Percentiles rank a stretch among this genome's conserved stretches.
phyloP scores from a whole-genome alignment of 2,797 vertebrate species.

The Chloroceryle amazona region DNA sequence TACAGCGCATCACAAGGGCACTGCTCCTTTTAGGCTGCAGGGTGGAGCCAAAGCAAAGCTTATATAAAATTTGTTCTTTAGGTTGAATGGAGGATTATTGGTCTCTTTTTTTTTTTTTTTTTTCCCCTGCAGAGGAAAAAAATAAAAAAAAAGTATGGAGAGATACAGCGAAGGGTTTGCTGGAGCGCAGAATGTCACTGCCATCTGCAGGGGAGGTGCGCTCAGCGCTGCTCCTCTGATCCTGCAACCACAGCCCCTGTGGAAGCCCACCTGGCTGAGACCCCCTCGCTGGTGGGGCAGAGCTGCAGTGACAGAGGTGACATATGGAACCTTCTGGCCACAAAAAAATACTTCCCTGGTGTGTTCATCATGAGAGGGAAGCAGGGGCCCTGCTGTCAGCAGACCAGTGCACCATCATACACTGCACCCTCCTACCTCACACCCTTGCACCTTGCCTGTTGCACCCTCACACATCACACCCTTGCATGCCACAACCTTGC shows the following conservation, averaged over 20 bases:
- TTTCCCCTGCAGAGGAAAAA: not conserved
- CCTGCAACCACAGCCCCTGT: rapidly evolving
- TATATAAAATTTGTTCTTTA: not conserved
- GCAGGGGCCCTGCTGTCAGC: not conserved
- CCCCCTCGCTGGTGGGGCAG: rapidly evolving
- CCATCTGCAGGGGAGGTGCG: constrained; percentile 65
- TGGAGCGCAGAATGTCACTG: constrained; percentile 26
- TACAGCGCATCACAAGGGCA: not conserved
- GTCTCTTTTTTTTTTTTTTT: too few relatives aligned
- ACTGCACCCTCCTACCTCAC: not conserved
- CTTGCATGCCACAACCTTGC: rapidly evolving
- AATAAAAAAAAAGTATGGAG: rapidly evolving
- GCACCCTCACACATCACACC: too few relatives aligned
- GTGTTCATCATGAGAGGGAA: not conserved
- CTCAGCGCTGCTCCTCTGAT: not conserved
- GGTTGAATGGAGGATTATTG: not conserved
- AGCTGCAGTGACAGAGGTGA: not conserved
- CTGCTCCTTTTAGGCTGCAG: not conserved
- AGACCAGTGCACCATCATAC: rapidly evolving
- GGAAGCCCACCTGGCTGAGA: not conserved
- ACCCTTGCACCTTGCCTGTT: too few relatives aligned
- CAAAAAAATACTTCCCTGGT: rapidly evolving
- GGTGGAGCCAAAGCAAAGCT: not conserved
- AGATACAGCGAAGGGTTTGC: not conserved
- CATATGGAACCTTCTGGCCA: too few relatives aligned